Conservation (phyloP, 2,888 invertebrate species). For the Entomobrya proxima region DNA sequence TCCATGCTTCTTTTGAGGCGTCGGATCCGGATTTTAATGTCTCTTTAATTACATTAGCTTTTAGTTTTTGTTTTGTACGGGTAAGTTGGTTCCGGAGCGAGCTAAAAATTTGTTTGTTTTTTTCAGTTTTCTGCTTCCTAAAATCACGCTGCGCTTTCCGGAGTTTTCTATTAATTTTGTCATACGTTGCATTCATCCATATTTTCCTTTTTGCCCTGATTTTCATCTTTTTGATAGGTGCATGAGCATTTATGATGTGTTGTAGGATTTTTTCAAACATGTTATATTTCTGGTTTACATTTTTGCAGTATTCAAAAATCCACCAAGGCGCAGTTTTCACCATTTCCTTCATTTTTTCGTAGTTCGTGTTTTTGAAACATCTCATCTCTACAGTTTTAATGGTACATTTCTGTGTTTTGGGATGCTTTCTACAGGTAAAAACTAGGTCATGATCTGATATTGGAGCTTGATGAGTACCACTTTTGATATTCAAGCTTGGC, state of each 20-base stretch:
- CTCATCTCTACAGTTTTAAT: neutral
- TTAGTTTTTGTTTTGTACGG: constrained; percentile 12
- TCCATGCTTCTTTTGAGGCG: constrained; percentile 6
- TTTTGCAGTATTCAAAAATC: constrained; percentile 8
- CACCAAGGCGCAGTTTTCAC: neutral
- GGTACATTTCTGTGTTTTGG: neutral
- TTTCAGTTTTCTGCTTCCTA: neutral
- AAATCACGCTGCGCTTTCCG: neutral
- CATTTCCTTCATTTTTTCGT: neutral
- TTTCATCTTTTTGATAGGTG: neutral
- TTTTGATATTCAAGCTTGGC: neutral
- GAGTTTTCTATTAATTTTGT: neutral
- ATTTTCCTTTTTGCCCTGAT: neutral
- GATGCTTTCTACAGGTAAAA: neutral
- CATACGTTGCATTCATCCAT: neutral
- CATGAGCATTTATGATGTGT: neutral
- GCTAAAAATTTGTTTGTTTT: neutral
- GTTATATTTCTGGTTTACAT: neutral
- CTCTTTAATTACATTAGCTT: neutral
- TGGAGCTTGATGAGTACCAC: neutral
- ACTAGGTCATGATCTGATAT: neutral
- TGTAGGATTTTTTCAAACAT: neutral
- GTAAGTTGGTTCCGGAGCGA: constrained; percentile 20
- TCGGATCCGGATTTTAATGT: neutral
- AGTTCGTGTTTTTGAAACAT: constrained; percentile 11